These are phyloP conservation scores for Caenorhabditis elegans DNA, from an alignment of 1,140 invertebrate species.

Conservation along the genomic window WBcel235 BX284603.4:7164001-7164500, in stretches of 20 bases:
- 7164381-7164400: no score
- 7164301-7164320: slow-evolving; percentile 7
- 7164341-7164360: neutral
- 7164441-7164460: neutral
- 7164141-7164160: neutral
- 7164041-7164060: no score
- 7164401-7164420: neutral
- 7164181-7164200: neutral
- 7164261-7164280: neutral
- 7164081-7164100: no score
- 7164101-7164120: neutral
- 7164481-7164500: neutral
- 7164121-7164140: neutral
- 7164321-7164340: slow-evolving; percentile 1
- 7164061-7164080: no score
- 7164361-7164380: neutral
- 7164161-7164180: neutral
- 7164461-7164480: neutral
- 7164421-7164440: slow-evolving; percentile 2
- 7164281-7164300: neutral
- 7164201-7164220: neutral
- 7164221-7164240: neutral
- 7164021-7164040: neutral
- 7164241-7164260: neutral
- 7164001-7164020: neutral